Base-by-base conservation (phyloP, 1,140 invertebrate species). In the Pseudoatta argentina region DNA sequence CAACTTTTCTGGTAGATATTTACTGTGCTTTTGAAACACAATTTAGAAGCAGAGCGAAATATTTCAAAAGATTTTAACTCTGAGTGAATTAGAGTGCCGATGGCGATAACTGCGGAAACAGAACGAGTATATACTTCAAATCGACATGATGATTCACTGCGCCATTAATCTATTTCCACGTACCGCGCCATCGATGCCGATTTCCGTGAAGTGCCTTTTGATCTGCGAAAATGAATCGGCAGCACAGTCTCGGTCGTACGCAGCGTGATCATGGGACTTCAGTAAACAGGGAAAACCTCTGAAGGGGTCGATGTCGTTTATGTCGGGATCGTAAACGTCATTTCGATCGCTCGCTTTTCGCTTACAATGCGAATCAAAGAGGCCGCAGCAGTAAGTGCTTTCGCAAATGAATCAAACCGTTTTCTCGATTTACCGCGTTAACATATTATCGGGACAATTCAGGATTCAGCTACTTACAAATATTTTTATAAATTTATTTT, bases 121-220 rank as follows among this genome's bases (percentile, higher is more conserved):
- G 34, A 10, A 12, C 16, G 39, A 51, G 30, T 34, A 44, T 86
- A 90, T 86, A 90, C 86, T 88, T 91, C 83, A 88, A 88, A 92
- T 94, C 93, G 91, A 92, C 89, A 93, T 64, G 89, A 81, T 92
- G 93, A 94, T 93, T 93, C 92, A 93, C 90, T 87, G 87, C 78
- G 83, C 88, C 91, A 91, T 94, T 93, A 94, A 94, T 94, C 92
- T 92, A 93, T 93, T 93, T 94, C 90, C 82, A 91, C 88, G 88
- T 87, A 87, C 67, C 79, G 86, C 14, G 67, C 72, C 75, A 67
- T 63, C 87, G 59, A 78, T 89, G 88, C 85, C 90, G 89, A 93
- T 93, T 94, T 94, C 93, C 73, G n/a, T 91, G 93, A 93, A 94
- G 83, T 71, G 83, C 75, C 92, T 90, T 93, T 93, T 93, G 91